Base-by-base conservation (phyloP, 2,113 vertebrate genomes). In the Scomber japonicus region DNA sequence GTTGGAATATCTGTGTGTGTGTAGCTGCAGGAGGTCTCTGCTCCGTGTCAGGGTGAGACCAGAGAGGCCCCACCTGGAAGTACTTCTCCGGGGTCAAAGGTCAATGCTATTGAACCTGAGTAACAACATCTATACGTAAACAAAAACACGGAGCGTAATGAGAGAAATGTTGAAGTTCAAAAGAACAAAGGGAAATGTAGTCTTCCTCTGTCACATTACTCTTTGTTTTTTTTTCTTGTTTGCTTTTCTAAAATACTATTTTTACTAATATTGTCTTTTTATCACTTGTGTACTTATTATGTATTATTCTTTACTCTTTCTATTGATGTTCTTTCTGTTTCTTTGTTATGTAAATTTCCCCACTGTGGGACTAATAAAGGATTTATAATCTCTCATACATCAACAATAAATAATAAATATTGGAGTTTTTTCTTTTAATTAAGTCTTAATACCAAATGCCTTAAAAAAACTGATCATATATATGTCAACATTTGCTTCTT, bases 41-140 rank as follows among this genome's bases (percentile, higher is more conserved):
- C 67, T 71, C 64, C 1, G 70, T 27, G 69, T 59, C 17, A 3
- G 53, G 73, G 80, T 31, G 35, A 85, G 77, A 84, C 81, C 73
- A 69, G 92, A 95, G 90, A 84, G 79, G 78, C 46, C 44, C 90
- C 95, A 95, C 95, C 94, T 95, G 95, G 93, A 95, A 94, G 92
- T 82, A 93, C 94, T 95, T 94, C 82, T 91, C 27, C 15, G 7
- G 83, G 92, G 94, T 94, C 93, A 91, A 31, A 92, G 94, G 92
- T 94, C 93, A 86, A 81, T 69, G 79, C 90, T 86, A 87, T 95
- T 94, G 91, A 93, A 94, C 89, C 85, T 88, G 94, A 93, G 92
- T 94, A 93, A 94, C 92, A 93, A 92, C 85, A 71, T 89, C 82
- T 81, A 49, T 81, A 44, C 13, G 73, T 80, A 90, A 94, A 94